Base-by-base conservation (phyloP, 2,888 invertebrate genomes). In the Aspidapion aeneum region DNA sequence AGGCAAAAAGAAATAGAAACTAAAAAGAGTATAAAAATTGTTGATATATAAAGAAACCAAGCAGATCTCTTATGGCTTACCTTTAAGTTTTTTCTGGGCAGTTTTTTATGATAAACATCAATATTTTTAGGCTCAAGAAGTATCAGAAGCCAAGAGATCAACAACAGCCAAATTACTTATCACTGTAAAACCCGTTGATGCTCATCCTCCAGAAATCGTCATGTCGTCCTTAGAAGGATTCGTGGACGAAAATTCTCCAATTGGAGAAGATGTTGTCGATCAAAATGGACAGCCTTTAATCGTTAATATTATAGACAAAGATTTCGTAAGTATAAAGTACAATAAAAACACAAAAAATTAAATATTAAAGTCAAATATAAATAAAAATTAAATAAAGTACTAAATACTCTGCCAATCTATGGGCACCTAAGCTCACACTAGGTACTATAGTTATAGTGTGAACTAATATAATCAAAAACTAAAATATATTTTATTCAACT, bases 211-310 rank as follows among this genome's bases (percentile, higher is more conserved):
- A 0, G 87, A 88, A 20, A 90, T 94, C 59, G 81, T 83, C 2
- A 86, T 91, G 0, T 85, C 90, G 0, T 83, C 89, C 0, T 83
- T 85, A 18, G 90, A 91, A 73, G 94, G 94, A 0, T 86, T 84
- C 72, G 93, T 94, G 0, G 89, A 92, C 73, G 94, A 95, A 77
- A 94, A 94, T 76, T 90, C 94, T 0, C 87, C 91, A 0, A 84
- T 90, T 58, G 94, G 94, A n/a, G 93, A 93, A 1, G 86, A 85
- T 74, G 90, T 96, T 1, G 75, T 91, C 59, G 91, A 92, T 73
- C 75, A 76, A 0, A 80, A 82, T 12, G 87, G 87, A 20, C 81
- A 83, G 22, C 89, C 94, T 0, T 86, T 96, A 50, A 81, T 82
- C 16, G 84, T 96, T 57, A 85, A 84, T 9, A 93, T 96, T 7